Conservation (phyloP, 1,140 invertebrate genomes). For the Dendroctonus valens region DNA sequence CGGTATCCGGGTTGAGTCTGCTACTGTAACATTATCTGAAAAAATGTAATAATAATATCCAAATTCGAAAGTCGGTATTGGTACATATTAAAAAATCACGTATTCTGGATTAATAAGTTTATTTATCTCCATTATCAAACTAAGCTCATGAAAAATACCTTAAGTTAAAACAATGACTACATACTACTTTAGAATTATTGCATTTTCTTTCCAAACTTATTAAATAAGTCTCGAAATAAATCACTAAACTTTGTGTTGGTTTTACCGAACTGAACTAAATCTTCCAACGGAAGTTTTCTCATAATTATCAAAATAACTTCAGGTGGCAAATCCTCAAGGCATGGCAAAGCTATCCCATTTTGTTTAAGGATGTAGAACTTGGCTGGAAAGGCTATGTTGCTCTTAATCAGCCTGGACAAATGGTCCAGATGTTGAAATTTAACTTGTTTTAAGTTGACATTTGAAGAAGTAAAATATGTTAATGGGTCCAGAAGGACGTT, state of each 20-base stretch:
- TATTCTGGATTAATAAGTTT: too few species aligned
- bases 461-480: slow-evolving; percentile 42
- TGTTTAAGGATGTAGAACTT: slow-evolving; percentile 39
- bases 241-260: slow-evolving; percentile 10
- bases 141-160: too few species aligned
- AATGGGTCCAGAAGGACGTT: slow-evolving; percentile 41
- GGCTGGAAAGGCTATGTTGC: slow-evolving; percentile 40
- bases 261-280: slow-evolving; percentile 21
- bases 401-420: slow-evolving; percentile 43
- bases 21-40: too few species aligned
- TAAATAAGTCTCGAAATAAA: slow-evolving; percentile 19
- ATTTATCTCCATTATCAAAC: too few species aligned
- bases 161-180: too few species aligned
- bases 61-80: too few species aligned
- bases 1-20: slow-evolving; percentile 30
- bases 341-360: slow-evolving; percentile 28
- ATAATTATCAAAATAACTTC: slow-evolving; percentile 41
- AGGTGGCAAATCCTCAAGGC: slow-evolving; percentile 42
- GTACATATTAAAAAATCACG: too few species aligned
- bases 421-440: slow-evolving; percentile 42
- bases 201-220: slow-evolving; percentile 28
- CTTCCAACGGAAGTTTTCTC: slow-evolving; percentile 16
- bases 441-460: slow-evolving; percentile 27
- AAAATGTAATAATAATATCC: too few species aligned
- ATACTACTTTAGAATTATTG: slow-evolving; percentile 6